Base-by-base conservation (phyloP, 2,888 invertebrate species). In the Cheiracanthium punctorium region DNA sequence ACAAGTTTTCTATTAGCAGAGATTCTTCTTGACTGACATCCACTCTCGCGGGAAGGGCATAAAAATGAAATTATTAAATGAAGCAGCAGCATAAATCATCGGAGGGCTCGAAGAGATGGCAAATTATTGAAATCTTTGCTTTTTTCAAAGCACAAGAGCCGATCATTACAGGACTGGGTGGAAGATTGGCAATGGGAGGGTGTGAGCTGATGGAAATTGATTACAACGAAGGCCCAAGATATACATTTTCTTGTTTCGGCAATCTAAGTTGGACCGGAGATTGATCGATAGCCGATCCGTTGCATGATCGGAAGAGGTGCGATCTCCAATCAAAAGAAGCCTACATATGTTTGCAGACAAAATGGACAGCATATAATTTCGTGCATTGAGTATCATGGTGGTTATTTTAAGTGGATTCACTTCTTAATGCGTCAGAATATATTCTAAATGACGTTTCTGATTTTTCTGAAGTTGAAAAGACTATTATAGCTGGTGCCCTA, bases 121-220 rank as follows among this genome's bases (percentile, higher is more conserved):
- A 37, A 48, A 48, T 48, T 48, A 48, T 48, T 48, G 8, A 48
- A 48, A 48, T 17, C 48, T 48, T 48, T 48, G 17, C 48, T 48
- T 48, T 48, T n/a, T 48, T 48, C 10, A 48, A 14, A 32, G 20
- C 43, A 65, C 67, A n/a, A n/a, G n/a, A 70, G 74, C 52, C 33
- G 20, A 64, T 82, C 58, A 82, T 82, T 82, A 75, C 29, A 41
- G 24, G 43, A 7, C 37, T 24, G 20, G n/a, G n/a, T n/a, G 24
- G 37, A 43, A 33, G 71, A 67, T 28, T 37, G 8, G 74, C 69
- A 28, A 69, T 52, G 32, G 12, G 52, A 81, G 81, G 75, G 82
- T 75, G 82, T 52, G 58, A 82, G 70, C 37, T 52, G 70, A 52
- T 41, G 33, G 52, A 74, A 82, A 82, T 75, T 75, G 82, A 82